Conservation (phyloP, 2,113 vertebrate species). For the Tragulus kanchil region DNA sequence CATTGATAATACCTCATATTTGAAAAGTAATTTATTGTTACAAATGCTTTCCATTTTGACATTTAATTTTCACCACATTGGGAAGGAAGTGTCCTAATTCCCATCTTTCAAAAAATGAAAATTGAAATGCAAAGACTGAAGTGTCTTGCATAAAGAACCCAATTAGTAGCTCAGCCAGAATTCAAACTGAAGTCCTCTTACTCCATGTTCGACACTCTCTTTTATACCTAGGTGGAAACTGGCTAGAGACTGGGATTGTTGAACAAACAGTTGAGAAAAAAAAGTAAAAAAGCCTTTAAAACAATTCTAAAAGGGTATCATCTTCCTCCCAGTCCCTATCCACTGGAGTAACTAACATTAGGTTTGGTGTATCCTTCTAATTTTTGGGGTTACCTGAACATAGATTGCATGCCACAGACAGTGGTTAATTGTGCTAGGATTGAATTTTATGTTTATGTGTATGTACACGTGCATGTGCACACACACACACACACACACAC, state of each 20-base stretch:
- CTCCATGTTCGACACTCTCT: neutral
- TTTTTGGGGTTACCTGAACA: no score
- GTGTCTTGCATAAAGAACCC: slow-evolving; percentile 4
- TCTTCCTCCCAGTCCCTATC: neutral
- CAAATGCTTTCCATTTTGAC: slow-evolving; percentile 1
- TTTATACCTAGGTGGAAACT: neutral
- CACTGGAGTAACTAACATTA: neutral
- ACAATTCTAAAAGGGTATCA: neutral
- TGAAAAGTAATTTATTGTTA: slow-evolving; percentile 45
- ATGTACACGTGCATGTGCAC: neutral
- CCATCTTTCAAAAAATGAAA: slow-evolving; percentile 32
- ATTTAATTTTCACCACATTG: slow-evolving; percentile 10
- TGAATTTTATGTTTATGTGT: neutral
- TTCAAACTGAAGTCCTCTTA: neutral
- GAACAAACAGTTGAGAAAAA: slow-evolving; percentile 11
- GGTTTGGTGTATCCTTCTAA: neutral
- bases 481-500: neutral
- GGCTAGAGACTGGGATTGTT: neutral
- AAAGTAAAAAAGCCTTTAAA: slow-evolving; percentile 11
- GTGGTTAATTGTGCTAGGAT: neutral
- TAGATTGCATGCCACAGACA: no score
- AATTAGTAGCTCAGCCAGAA: neutral
- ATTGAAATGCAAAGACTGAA: slow-evolving; percentile 32
- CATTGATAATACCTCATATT: neutral
- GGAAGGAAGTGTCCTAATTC: slow-evolving; percentile 6